Evolutionary conservation across 2,113 vertebrate species (phyloP).

Genomic region (Anas platyrhynchos): DNA sequence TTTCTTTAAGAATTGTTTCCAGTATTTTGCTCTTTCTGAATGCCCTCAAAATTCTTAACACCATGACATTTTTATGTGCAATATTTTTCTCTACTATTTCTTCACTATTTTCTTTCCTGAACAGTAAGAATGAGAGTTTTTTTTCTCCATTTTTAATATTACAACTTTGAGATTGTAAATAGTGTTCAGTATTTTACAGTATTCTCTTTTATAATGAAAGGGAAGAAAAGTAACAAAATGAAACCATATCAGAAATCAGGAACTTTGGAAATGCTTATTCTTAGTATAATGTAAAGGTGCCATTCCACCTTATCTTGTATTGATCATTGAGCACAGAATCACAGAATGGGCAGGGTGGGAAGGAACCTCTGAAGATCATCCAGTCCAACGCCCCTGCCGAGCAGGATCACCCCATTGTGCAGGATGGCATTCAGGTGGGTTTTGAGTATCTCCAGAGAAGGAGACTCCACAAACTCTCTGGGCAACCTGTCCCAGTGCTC

Average conservation of each 20-base stretch:
- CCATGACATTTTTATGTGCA: not conserved
- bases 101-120: not conserved
- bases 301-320: not conserved
- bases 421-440: too few relatives aligned
- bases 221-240: not conserved
- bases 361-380: too few relatives aligned
- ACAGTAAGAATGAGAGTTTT: not conserved
- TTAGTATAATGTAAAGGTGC: not conserved
- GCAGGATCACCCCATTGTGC: too few relatives aligned
- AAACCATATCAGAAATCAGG: not conserved
- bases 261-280: not conserved
- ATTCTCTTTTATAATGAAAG: not conserved
- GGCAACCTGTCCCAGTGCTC: too few relatives aligned
- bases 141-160: not conserved
- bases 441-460: too few relatives aligned
- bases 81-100: not conserved
- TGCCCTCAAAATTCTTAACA: not conserved
- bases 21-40: not conserved
- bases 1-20: not conserved
- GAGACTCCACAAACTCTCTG: too few relatives aligned
- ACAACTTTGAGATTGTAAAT: not conserved
- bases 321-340: not conserved
- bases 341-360: too few relatives aligned
- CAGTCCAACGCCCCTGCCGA: too few relatives aligned
- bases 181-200: not conserved